Conservation (phyloP, 2,113 vertebrate genomes). For the Pan troglodytes region NHGRI_mPanTro3-v2.1_pri NC_072408.2:44170501-44171000, state of each 20-base stretch:
- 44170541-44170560: no score
- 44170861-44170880: neutral
- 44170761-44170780: neutral
- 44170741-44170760: conserved; percentile 8
- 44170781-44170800: neutral
- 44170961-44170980: neutral
- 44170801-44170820: neutral
- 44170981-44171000: neutral
- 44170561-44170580: neutral
- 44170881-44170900: neutral
- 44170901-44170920: neutral
- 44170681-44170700: neutral
- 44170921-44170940: neutral
- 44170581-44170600: conserved; percentile 23
- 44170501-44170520: no score
- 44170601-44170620: neutral
- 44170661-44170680: neutral
- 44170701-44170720: neutral
- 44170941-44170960: neutral
- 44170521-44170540: no score
- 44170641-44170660: neutral
- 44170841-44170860: neutral
- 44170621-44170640: neutral
- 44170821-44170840: conserved; percentile 2
- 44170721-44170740: neutral